Evolutionary conservation across 2,888 invertebrate genomes (phyloP).

Genomic region (Sipha maydis): DNA sequence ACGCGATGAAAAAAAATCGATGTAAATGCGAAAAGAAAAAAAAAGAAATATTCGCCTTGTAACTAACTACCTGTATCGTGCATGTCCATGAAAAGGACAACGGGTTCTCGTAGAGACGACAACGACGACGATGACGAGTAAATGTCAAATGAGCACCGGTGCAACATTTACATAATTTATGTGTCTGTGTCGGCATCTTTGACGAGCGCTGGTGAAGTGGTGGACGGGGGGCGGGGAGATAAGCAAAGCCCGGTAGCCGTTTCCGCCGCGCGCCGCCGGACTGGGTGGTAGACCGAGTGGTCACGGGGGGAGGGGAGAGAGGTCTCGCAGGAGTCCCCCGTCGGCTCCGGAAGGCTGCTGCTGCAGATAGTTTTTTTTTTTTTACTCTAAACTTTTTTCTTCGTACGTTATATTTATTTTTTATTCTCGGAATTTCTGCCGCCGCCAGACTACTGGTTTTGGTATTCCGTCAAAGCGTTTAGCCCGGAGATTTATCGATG

Average conservation of each 20-base stretch:
- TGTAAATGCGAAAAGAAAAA: slow-evolving; percentile 36
- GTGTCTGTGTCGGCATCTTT: slow-evolving; percentile 60
- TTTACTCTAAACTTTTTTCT: neutral
- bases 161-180: slow-evolving; percentile 60
- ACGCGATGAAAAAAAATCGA: slow-evolving; percentile 25
- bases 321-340: neutral
- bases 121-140: slow-evolving; percentile 56
- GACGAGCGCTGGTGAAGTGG: slow-evolving; percentile 9
- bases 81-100: slow-evolving; percentile 58
- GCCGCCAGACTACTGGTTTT: slow-evolving; percentile 60
- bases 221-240: neutral
- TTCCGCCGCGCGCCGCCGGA: slow-evolving; percentile 32
- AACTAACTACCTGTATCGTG: slow-evolving; percentile 8
- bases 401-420: slow-evolving; percentile 33
- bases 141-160: slow-evolving; percentile 62
- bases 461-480: slow-evolving; percentile 61
- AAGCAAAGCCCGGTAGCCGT: slow-evolving; percentile 60
- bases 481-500: slow-evolving; percentile 56
- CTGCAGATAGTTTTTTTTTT: slow-evolving; percentile 4
- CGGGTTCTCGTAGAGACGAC: slow-evolving; percentile 28
- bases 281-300: neutral
- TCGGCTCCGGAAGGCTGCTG: neutral
- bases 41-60: slow-evolving; percentile 26
- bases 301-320: neutral
- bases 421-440: slow-evolving; percentile 56